Evolutionary conservation across 1,140 invertebrate genomes (phyloP), one percentile per base, ranked within the genome.

Genomic region (Heliconius hermathena): DNA sequence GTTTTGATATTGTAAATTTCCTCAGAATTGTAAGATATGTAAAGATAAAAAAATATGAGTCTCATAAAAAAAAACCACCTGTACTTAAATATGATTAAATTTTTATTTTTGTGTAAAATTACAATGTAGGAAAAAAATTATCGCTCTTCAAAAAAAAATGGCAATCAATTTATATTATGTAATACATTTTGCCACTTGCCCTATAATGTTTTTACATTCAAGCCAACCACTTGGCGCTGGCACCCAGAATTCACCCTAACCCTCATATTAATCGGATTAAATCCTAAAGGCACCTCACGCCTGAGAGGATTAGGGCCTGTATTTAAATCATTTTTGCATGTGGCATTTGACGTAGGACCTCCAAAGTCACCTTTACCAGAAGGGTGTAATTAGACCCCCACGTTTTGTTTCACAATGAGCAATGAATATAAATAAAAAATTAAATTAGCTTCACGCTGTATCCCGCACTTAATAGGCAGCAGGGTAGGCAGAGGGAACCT

Each of bases 311-410:
- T 81, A 84, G 74, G 81, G 80, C 83, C 78, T 89, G 79, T 88
- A 86, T 91, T 91, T 89, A 90, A 92, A 92, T 88, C 83, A 93
- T 93, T 94, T 92, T 94, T 93, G 87, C 85, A 89, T 88, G 90
- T 88, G 89, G 85, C 90, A 82, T 91, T 89, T 89, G 85, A 89
- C 85, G 82, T 87, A 82, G 79, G 76, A 85, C 87, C 88, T 86
- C 86, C 84, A 88, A 90, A 81, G 80, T 83, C 87, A 90, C 88
- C 86, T 89, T 88, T 82, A 74, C 73, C 80, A 76, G 76, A 78
- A 72, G 81, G 46, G 84, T 82, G 82, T 89, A 91, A 91, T 87
- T 92, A 87, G 86, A 84, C 57, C 81, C 83, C 85, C 87, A 79
- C 79, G 79, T 84, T 88, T 90, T 89, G 82, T 89, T 90, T 85